Percentiles rank a stretch among this genome's conserved stretches.
Evolutionary conservation across 2,797 vertebrate species (phyloP).

Genomic region (Danio jaintianensis): DNA sequence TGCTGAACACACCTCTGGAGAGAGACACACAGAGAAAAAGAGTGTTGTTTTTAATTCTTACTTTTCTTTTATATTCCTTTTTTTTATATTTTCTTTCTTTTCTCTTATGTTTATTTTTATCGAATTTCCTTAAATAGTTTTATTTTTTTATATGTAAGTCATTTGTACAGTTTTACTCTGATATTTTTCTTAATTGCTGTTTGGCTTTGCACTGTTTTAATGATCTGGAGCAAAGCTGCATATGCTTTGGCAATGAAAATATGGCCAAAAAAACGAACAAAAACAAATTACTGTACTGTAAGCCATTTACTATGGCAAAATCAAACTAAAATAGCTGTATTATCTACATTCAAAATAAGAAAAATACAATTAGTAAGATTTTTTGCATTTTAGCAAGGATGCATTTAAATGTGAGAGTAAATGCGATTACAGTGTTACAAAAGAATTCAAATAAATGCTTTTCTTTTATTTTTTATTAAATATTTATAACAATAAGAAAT

Average conservation of each 20-base stretch:
- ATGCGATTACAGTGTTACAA: background rate
- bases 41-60: background rate
- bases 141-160: background rate
- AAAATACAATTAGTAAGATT: background rate
- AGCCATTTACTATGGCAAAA: background rate
- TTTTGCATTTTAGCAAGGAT: background rate
- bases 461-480: background rate
- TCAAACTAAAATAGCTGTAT: background rate
- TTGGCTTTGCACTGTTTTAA: slow-evolving; percentile 1
- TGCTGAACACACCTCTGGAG: slow-evolving; percentile 89
- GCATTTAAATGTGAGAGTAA: background rate
- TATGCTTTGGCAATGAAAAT: background rate
- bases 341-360: background rate
- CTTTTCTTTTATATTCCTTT: background rate
- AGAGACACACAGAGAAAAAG: slow-evolving; percentile 9
- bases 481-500: background rate
- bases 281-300: background rate
- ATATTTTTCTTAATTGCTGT: background rate
- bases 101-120: background rate
- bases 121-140: background rate
- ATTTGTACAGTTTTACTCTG: background rate
- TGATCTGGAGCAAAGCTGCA: background rate
- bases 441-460: background rate
- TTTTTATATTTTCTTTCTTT: too few species aligned
- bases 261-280: background rate